A percentile compares a stretch with the other conserved stretches of the same genome.
phyloP scores from a whole-genome alignment of 2,888 invertebrate genomes.

The Drosophila borborema region DNA sequence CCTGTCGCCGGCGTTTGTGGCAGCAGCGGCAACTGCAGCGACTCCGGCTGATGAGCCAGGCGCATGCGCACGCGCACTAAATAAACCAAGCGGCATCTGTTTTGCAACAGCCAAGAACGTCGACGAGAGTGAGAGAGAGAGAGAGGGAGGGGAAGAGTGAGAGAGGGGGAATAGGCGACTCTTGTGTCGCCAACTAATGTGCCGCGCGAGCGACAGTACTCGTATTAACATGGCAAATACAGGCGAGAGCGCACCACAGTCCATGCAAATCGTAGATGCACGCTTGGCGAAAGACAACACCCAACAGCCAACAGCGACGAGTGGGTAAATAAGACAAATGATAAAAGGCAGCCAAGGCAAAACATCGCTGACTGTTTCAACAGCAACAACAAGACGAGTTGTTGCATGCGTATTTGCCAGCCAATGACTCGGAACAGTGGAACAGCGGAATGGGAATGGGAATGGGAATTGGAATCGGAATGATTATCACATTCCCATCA shows the following conservation, averaged over 20 bases:
- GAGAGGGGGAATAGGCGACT: conserved; percentile 12
- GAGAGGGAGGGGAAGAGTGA: neutral
- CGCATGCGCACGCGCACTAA: conserved; percentile 80
- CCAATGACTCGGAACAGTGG: conserved; percentile 73
- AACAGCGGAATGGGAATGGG: conserved; percentile 39
- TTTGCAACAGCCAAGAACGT: conserved; percentile 39
- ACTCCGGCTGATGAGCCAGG: conserved; percentile 53
- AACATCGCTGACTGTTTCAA: conserved; percentile 60
- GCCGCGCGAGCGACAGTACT: conserved; percentile 42
- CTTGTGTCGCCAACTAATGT: conserved; percentile 64
- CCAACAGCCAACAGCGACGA: conserved; percentile 45
- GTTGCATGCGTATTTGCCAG: conserved; percentile 63
- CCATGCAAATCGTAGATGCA: conserved; percentile 68
- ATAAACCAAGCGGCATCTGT: conserved; percentile 76
- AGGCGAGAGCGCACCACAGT: conserved; percentile 32
- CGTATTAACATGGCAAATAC: conserved; percentile 67
- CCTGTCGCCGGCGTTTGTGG: conserved; percentile 59
- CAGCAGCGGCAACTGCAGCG: conserved; percentile 7
- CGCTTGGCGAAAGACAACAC: conserved; percentile 42
- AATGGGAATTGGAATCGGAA: conserved; percentile 49
- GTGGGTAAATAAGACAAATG: conserved; percentile 76
- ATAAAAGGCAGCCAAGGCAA: conserved; percentile 69
- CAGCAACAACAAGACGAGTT: conserved; percentile 27
- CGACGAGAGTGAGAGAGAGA: neutral
- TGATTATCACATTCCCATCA: conserved; percentile 67